Conservation (phyloP, 53 echinoderm and acorn worm genomes). For the Hippasteria phrygiana region DNA sequence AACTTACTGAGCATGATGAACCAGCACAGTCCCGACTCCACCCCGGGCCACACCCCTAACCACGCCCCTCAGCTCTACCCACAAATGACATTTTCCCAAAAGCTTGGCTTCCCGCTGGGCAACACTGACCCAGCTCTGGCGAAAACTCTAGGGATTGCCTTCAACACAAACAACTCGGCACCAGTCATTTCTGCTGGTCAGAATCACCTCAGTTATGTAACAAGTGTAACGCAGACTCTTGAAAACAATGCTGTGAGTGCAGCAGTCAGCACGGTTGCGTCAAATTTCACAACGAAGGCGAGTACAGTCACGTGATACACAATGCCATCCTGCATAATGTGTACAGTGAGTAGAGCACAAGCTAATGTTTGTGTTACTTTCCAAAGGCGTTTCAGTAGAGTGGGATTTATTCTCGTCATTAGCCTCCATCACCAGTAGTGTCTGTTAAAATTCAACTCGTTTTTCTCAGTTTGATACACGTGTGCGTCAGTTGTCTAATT, state of each 20-base stretch:
- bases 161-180: conserved; percentile 43
- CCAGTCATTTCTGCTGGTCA: conserved; percentile 56
- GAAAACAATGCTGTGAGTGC: neutral
- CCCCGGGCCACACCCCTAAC: conserved; percentile 38
- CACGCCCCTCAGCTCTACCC: conserved; percentile 36
- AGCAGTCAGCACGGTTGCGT: neutral
- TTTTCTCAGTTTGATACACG: neutral
- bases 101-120: conserved; percentile 59
- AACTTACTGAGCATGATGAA: conserved; percentile 35
- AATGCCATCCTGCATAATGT: neutral
- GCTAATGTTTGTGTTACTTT: neutral
- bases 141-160: conserved; percentile 47
- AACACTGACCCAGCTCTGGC: conserved; percentile 37
- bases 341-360: neutral
- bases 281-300: conserved; percentile 42
- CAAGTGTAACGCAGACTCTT: conserved; percentile 26
- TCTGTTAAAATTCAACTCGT: neutral
- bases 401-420: neutral
- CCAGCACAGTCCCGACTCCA: conserved; percentile 56
- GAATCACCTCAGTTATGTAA: conserved; percentile 48
- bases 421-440: neutral
- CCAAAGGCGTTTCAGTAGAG: neutral
- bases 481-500: conserved; percentile 9
- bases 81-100: conserved; percentile 56
- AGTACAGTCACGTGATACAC: conserved; percentile 38